These are phyloP conservation scores for Meteorus colon DNA, from an alignment of 2,888 invertebrate genomes.

Conservation along the genomic window DNA sequence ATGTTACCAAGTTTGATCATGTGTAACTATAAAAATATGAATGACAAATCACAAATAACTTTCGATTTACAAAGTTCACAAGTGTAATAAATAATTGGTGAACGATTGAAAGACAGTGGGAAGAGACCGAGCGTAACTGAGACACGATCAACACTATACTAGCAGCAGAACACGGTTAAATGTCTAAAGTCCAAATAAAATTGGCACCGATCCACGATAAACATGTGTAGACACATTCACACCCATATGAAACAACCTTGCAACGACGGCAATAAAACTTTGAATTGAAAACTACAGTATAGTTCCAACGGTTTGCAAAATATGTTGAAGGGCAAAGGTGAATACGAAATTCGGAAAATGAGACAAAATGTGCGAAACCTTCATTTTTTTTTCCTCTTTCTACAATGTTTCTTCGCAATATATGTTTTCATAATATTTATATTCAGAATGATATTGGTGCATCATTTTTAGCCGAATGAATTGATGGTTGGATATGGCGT, in stretches of 20 bases:
- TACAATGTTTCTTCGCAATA: too few species aligned
- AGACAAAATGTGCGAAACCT: too few species aligned
- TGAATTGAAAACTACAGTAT: neutral
- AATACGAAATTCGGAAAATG: too few species aligned
- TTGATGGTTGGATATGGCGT: too few species aligned
- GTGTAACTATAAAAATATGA: neutral
- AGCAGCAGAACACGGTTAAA: slow-evolving; percentile 7
- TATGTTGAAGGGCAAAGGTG: neutral
- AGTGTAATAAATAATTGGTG: neutral
- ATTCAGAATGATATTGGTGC: too few species aligned
- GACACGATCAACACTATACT: neutral
- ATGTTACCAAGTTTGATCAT: neutral
- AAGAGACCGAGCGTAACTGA: neutral
- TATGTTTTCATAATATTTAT: too few species aligned
- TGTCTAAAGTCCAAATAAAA: slow-evolving; percentile 15
- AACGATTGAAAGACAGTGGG: neutral
- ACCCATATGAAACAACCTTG: neutral
- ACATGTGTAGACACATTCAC: neutral
- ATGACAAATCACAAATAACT: neutral
- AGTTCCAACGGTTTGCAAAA: neutral
- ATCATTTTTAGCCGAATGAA: too few species aligned
- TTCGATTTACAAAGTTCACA: neutral
- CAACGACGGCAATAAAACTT: neutral
- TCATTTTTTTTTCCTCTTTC: too few species aligned
- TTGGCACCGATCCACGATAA: slow-evolving; percentile 1